Base-by-base conservation (phyloP, 2,888 invertebrate species). In the Hartigia nigra region DNA sequence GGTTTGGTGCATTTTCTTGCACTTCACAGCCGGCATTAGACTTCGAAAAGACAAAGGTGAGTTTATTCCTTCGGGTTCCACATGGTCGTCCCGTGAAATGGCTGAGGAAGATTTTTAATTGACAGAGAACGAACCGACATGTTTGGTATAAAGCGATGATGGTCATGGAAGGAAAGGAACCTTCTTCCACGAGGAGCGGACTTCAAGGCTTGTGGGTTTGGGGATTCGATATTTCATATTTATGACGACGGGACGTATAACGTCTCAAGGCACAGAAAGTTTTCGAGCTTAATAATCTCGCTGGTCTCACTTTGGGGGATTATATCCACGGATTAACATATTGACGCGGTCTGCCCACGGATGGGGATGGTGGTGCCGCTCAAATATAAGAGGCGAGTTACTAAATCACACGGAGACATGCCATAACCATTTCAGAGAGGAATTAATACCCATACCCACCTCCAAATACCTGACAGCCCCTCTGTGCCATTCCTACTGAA, bases 191-290 rank as follows among this genome's bases (percentile, higher is more conserved):
- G 55, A 36, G 78, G 70, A 79, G 70, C 69, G 75, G 77, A 70
- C 55, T 55, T 23, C 55, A 55, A 23, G 55, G 55, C 55, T 55
- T 14, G 55, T 55, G 55, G 55, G 72, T 79, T 79, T 74, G 74
- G 35, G 74, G 70, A 55, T 89, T 90, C 90, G 88, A 90, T 91
- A 91, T 91, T 91, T 91, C 90, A 91, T 90, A 90, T 91, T 91
- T 91, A 91, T 89, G 91, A 91, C 87, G 90, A 88, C 88, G 88
- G 86, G 86, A 85, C 84, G 84, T 83, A 84, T 86, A 88, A 87
- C 86, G 86, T 85, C 80, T 82, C 78, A 69, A 76, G 70, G 77
- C 80, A 31, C 23, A 35, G 76, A n/a, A 69, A 70, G 55, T 74
- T 69, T 55, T 74, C 69, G 69, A 55, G 55, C 74, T 80, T 79